These are phyloP conservation scores for Dryobates pubescens DNA, from an alignment of 2,797 vertebrate species.

Conservation along the genomic window DNA sequence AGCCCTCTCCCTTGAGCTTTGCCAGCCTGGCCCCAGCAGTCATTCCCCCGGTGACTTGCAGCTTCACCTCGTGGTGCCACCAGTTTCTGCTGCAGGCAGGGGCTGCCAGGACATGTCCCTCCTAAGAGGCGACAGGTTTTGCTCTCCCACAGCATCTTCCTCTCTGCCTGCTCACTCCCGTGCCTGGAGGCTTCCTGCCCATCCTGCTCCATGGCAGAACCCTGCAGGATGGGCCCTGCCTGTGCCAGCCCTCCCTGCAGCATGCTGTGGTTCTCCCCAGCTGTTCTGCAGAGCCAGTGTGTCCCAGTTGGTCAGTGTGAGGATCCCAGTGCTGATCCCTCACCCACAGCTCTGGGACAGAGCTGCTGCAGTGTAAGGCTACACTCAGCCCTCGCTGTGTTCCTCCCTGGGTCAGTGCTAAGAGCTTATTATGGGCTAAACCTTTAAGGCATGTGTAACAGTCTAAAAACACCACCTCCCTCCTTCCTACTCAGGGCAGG, in stretches of 20 bases:
- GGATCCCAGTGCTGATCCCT: neutral
- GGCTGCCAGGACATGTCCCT: neutral
- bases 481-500: too few relatives aligned
- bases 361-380: neutral
- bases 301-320: accelerated
- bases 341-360: neutral
- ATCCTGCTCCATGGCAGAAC: accelerated
- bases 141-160: neutral
- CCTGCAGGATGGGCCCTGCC: neutral
- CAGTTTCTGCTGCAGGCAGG: accelerated
- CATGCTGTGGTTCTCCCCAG: neutral
- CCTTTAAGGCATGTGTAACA: neutral
- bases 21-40: neutral
- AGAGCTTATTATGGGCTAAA: accelerated
- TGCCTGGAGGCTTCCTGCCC: neutral
- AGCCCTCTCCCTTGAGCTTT: neutral
- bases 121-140: accelerated
- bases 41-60: neutral
- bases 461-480: neutral
- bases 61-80: accelerated
- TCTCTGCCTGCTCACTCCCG: neutral
- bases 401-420: accelerated
- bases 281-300: neutral
- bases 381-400: accelerated
- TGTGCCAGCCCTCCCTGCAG: neutral